Percentiles rank a stretch among this genome's conserved stretches.
Conservation (phyloP, 2,888 invertebrate genomes). For the Cephus spinipes region DNA sequence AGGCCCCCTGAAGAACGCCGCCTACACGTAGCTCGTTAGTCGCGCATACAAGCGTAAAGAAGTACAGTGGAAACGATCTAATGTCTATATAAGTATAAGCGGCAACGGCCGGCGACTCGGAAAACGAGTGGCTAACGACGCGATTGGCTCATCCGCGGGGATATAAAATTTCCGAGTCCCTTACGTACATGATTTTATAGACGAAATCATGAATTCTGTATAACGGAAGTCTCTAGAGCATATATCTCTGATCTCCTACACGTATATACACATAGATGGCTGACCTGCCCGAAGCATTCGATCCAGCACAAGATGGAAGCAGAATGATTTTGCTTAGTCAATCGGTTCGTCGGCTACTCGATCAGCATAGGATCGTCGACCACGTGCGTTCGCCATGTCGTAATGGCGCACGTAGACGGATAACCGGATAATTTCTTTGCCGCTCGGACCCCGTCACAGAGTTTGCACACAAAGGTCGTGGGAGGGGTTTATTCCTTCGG, state of each 20-base stretch:
- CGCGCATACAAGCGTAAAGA: slow-evolving; percentile 30
- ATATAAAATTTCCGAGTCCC: background rate
- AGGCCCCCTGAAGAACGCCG: slow-evolving; percentile 29
- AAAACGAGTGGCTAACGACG: background rate
- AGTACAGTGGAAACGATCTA: slow-evolving; percentile 16
- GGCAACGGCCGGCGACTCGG: background rate
- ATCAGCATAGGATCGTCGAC: background rate
- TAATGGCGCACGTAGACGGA: background rate
- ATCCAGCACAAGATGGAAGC: background rate
- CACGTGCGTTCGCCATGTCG: background rate
- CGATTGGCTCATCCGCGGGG: background rate
- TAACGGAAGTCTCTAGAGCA: background rate
- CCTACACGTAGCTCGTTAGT: slow-evolving; percentile 45
- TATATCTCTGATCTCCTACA: background rate
- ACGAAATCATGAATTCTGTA: background rate
- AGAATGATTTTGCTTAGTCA: background rate
- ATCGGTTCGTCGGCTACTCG: background rate
- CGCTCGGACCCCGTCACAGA: background rate
- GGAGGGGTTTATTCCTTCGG: background rate
- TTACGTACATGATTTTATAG: background rate
- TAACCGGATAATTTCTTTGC: background rate
- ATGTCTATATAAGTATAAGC: slow-evolving; percentile 1
- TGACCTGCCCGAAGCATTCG: slow-evolving; percentile 6
- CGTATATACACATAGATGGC: background rate
- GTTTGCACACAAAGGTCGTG: background rate